phyloP scores from a whole-genome alignment of 2,797 vertebrate genomes.

The Euthynnus affinis region DNA sequence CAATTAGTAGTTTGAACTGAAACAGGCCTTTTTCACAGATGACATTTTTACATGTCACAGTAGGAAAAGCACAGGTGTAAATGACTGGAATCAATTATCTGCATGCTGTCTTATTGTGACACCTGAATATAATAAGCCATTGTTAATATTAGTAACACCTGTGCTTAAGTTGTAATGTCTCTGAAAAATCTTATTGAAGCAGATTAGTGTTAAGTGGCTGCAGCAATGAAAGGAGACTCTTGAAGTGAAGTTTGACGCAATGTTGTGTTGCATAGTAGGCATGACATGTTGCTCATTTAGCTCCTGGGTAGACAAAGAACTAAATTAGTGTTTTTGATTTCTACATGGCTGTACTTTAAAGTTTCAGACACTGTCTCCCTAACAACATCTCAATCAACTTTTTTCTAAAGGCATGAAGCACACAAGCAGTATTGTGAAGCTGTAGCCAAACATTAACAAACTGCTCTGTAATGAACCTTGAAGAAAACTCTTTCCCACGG shows the following conservation, averaged over 20 bases:
- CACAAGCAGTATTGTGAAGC: constrained; percentile 34
- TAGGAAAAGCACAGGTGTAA: too few relatives aligned
- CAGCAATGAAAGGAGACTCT: background rate
- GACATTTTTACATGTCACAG: too few relatives aligned
- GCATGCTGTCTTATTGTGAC: too few relatives aligned
- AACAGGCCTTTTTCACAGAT: too few relatives aligned
- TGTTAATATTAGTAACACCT: too few relatives aligned
- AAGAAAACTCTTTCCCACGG: constrained; percentile 87
- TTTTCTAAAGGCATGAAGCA: background rate
- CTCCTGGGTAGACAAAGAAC: background rate
- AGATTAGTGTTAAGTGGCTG: background rate
- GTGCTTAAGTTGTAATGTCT: too few relatives aligned
- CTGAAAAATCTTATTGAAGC: too few relatives aligned
- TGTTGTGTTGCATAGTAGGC: background rate
- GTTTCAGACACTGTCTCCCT: background rate
- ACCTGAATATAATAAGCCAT: too few relatives aligned
- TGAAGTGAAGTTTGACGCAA: background rate
- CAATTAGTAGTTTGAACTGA: too few relatives aligned
- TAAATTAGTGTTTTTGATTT: background rate
- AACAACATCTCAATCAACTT: too few relatives aligned
- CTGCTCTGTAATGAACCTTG: constrained; percentile 71
- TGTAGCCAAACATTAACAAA: constrained; percentile 79
- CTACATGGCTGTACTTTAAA: background rate
- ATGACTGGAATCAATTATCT: too few relatives aligned
- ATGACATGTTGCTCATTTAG: too few relatives aligned